phyloP scores from a whole-genome alignment of 2,113 vertebrate genomes.

The Heterochromis multidens region DNA sequence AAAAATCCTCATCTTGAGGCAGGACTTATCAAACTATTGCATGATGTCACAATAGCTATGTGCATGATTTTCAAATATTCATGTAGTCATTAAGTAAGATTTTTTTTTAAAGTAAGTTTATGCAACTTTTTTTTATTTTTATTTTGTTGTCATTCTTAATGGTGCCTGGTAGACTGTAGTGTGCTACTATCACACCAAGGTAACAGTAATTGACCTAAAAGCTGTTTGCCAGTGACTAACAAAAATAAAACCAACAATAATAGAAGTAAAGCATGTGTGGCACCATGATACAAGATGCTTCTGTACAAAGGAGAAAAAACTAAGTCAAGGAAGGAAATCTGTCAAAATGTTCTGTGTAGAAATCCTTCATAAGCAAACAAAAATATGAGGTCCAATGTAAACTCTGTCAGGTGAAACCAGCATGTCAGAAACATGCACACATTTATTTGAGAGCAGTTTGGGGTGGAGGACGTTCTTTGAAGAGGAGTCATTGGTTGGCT shows the following conservation, averaged over 20 bases:
- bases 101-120: neutral
- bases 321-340: neutral
- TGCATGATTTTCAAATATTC: neutral
- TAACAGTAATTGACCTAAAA: neutral
- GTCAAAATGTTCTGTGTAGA: neutral
- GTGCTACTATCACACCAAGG: neutral
- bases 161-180: neutral
- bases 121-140: neutral
- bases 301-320: neutral
- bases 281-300: neutral
- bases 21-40: neutral
- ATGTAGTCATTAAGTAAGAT: neutral
- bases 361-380: neutral
- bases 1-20: neutral
- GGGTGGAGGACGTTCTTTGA: too few relatives aligned
- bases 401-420: neutral
- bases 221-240: neutral
- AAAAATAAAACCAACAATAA: neutral
- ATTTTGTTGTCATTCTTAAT: neutral
- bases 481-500: too few relatives aligned
- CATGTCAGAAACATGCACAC: too few relatives aligned
- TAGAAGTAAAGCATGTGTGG: neutral
- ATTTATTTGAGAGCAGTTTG: too few relatives aligned
- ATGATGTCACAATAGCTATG: neutral
- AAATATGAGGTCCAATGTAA: neutral